A percentile compares a stretch with the other conserved stretches of the same genome.
Conservation (phyloP, 2,797 vertebrate species). For the Perodicticus potto region DNA sequence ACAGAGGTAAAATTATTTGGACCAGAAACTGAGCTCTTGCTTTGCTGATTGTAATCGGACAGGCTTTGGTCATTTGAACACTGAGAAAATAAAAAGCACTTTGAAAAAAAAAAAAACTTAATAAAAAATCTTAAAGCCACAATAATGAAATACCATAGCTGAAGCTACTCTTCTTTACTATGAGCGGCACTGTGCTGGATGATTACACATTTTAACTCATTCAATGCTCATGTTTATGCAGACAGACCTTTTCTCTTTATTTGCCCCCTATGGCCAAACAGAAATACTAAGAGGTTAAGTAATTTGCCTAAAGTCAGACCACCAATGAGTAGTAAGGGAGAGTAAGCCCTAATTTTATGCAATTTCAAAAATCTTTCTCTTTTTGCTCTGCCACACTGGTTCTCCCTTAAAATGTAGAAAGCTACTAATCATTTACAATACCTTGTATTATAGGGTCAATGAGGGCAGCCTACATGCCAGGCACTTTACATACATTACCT, state of each 20-base stretch:
- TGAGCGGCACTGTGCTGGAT: background rate
- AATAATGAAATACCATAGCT: background rate
- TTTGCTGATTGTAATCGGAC: background rate
- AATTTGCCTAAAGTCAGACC: background rate
- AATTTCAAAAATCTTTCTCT: background rate
- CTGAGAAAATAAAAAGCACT: background rate
- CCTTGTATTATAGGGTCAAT: background rate
- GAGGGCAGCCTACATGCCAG: background rate
- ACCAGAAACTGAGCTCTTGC: constrained; percentile 34
- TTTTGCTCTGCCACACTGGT: background rate
- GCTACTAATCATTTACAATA: background rate
- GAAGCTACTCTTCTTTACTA: background rate
- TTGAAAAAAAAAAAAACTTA: background rate
- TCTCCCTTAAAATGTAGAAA: constrained; percentile 32
- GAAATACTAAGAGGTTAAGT: constrained; percentile 34
- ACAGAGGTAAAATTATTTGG: constrained; percentile 61
- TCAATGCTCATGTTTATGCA: background rate
- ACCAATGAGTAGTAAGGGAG: background rate
- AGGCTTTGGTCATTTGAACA: constrained; percentile 41
- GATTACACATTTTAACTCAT: background rate
- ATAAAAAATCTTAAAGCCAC: background rate
- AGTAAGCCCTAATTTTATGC: background rate
- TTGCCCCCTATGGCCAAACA: background rate
- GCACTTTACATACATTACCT: constrained; percentile 9
- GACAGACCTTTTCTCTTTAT: background rate